phyloP scores from a whole-genome alignment of 2,797 vertebrate species.

The Dipus sagitta region DNA sequence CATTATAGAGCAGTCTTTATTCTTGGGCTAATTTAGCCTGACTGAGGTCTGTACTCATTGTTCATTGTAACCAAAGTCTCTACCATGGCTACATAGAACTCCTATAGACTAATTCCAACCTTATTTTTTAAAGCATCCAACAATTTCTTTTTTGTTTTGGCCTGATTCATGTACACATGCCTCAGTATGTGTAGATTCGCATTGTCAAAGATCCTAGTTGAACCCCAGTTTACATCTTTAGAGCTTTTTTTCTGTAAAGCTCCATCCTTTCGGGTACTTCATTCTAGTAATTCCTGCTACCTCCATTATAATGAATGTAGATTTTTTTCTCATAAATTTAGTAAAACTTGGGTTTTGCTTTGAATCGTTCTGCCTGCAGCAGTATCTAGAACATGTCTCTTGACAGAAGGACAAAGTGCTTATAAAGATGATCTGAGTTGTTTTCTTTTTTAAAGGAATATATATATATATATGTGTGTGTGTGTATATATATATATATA shows the following conservation, averaged over 20 bases:
- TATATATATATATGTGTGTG: no score
- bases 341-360: background rate
- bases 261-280: background rate
- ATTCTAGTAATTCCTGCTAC: background rate
- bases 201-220: background rate
- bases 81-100: background rate
- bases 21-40: constrained; percentile 6
- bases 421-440: background rate
- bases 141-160: background rate
- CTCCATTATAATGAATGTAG: background rate
- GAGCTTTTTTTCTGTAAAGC: background rate
- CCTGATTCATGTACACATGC: background rate
- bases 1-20: constrained; percentile 15
- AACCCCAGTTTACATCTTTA: background rate
- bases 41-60: background rate
- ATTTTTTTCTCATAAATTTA: constrained; percentile 40
- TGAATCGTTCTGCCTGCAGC: background rate
- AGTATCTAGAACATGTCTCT: constrained; percentile 1
- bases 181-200: constrained; percentile 24
- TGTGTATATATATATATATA: no score
- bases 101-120: background rate
- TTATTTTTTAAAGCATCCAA: background rate
- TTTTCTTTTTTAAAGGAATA: constrained; percentile 34
- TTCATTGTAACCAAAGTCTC: background rate
- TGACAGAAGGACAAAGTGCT: background rate